Conservation (phyloP, 2,888 invertebrate genomes). For the Marasmarcha lunaedactyla region DNA sequence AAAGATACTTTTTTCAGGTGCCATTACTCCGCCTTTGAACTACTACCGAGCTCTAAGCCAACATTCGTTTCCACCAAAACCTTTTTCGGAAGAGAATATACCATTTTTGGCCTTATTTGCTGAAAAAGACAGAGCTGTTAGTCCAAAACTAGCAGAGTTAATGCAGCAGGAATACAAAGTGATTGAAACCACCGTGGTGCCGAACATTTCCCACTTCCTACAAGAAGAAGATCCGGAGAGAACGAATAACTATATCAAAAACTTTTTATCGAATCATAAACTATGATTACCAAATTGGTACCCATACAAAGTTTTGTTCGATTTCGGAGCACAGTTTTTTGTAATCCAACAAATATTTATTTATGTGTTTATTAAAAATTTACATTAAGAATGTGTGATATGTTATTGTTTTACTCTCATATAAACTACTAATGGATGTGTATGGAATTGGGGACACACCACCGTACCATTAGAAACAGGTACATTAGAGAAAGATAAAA, state of each 20-base stretch:
- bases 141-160: conserved; percentile 25
- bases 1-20: conserved; percentile 55
- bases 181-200: conserved; percentile 48
- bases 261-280: conserved; percentile 47
- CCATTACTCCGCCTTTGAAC: conserved; percentile 65
- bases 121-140: conserved; percentile 48
- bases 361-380: too few species aligned
- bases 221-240: conserved; percentile 67
- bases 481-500: too few species aligned
- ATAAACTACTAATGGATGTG: too few species aligned
- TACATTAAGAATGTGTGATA: too few species aligned
- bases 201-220: conserved; percentile 60
- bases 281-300: too few species aligned
- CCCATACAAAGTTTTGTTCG: too few species aligned
- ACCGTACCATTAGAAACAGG: too few species aligned
- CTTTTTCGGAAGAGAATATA: conserved; percentile 22
- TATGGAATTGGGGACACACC: too few species aligned
- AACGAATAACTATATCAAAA: conserved; percentile 61
- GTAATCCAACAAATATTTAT: too few species aligned
- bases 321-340: too few species aligned
- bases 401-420: too few species aligned
- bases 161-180: conserved; percentile 47
- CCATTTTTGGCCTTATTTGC: conserved; percentile 55
- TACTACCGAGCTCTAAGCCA: conserved; percentile 65
- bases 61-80: conserved; percentile 8